Evolutionary conservation across 1,140 invertebrate genomes (phyloP).

Genomic region (Drosophila baimaii): DNA sequence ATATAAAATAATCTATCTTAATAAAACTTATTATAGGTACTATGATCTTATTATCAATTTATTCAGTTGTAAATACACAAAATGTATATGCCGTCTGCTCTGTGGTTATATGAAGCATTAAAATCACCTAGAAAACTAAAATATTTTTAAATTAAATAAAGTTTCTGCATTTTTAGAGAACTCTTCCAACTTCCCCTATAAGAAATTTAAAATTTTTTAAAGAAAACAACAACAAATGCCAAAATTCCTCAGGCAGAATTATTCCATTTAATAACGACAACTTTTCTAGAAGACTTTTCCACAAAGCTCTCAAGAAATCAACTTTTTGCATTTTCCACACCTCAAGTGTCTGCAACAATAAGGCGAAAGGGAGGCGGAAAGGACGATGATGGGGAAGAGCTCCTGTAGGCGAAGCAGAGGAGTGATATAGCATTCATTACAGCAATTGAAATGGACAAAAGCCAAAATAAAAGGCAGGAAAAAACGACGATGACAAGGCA

Average conservation of each 20-base stretch:
- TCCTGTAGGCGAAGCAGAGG: constrained; percentile 20
- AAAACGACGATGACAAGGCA: constrained; percentile 31
- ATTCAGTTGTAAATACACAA: no score
- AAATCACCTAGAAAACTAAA: background rate
- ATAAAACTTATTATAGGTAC: background rate
- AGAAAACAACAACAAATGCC: background rate
- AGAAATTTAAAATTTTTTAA: background rate
- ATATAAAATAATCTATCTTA: no score
- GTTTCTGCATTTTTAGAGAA: background rate
- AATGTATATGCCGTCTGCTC: no score
- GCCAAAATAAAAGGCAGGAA: constrained; percentile 55
- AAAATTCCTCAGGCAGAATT: constrained; percentile 8
- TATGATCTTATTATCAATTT: no score
- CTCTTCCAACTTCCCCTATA: background rate
- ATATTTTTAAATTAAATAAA: background rate
- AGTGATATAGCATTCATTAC: constrained; percentile 58
- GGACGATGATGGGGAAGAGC: background rate
- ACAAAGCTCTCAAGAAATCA: constrained; percentile 57
- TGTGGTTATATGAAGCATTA: no score
- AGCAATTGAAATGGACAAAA: constrained; percentile 72
- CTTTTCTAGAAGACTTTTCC: constrained; percentile 34
- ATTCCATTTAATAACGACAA: constrained; percentile 55
- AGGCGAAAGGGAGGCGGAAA: constrained; percentile 2
- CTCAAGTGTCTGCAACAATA: constrained; percentile 64
- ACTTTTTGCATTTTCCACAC: constrained; percentile 64